Base-by-base conservation (phyloP, 2,797 vertebrate species). In the Scolopax bukidnonensis region DNA sequence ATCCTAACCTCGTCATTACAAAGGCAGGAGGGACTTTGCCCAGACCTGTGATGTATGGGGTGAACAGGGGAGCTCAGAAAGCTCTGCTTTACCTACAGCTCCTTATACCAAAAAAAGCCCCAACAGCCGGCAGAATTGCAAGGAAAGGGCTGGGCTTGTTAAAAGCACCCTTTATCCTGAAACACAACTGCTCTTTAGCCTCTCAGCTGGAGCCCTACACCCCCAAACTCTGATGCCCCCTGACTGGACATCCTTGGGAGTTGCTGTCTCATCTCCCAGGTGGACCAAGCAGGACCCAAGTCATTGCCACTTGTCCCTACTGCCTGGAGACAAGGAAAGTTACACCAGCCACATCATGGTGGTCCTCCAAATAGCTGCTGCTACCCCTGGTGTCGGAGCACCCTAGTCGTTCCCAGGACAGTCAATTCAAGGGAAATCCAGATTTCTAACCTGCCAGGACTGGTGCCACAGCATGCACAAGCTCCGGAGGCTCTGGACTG, bases 261-360 rank as follows among this genome's bases (percentile, higher is more conserved):
- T 12, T 19, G 1, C n/a, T 27, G 51, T 11, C 33, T 63, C 38
- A 32, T 83, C 63, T 64, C 61, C 8, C 21, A 51, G 41, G 40
- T 0, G 1, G n/a, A 77, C 24, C 24, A 6, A 70, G 61, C n/a
- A 86, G 56, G 61, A 78, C 57, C 60, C 24, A 38, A 76, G 32
- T 43, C 50, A 50, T 63, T 36, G 51, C 6, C 69, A 45, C 41
- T 67, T 63, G 78, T 71, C 20, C 69, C 43, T 30, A 70, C 1
- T 33, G 48, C 40, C 8, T 18, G 48, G n/a, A 3, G 17, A 60
- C 36, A 77, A 81, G 28, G 24, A 56, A 83, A 81, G 70, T 67
- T 60, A 74, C 5, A 5, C 8, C 43, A 63, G 67, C 10, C 15
- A 10, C 4, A 2, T 32, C 50, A 48, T 0, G 0, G 6, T 9